Conservation (phyloP, 2,113 vertebrate genomes). For the Percina caprodes region DNA sequence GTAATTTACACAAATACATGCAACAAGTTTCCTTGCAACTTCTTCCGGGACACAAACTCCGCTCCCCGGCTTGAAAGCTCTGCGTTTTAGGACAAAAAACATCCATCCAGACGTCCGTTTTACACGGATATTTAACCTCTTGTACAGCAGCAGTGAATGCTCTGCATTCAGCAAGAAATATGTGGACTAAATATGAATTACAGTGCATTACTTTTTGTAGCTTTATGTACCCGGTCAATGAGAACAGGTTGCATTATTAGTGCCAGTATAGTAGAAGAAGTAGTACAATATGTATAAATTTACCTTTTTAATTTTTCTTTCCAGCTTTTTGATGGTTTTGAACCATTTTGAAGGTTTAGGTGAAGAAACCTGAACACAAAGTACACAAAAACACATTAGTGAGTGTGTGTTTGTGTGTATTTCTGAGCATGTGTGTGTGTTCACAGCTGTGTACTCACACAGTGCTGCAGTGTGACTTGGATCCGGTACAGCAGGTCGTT, state of each 20-base stretch:
- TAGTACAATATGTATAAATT: not conserved
- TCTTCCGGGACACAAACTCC: too few relatives aligned
- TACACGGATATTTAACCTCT: too few relatives aligned
- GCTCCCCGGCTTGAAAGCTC: too few relatives aligned
- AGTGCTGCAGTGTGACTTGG: conserved; percentile 63
- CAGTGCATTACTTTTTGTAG: too few relatives aligned
- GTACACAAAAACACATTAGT: not conserved
- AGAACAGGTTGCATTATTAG: not conserved
- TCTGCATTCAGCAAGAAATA: too few relatives aligned
- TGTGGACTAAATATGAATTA: too few relatives aligned
- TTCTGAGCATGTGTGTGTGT: not conserved
- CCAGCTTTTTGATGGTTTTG: conserved; percentile 53
- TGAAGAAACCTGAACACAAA: conserved; percentile 54
- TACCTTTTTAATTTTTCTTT: conserved; percentile 71
- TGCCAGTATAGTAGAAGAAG: not conserved
- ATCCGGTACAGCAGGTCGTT: conserved; percentile 63
- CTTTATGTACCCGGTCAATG: too few relatives aligned
- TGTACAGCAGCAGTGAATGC: too few relatives aligned
- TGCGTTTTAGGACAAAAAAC: too few relatives aligned
- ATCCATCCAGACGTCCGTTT: too few relatives aligned
- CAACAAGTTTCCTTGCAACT: too few relatives aligned
- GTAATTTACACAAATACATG: too few relatives aligned
- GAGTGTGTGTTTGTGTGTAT: not conserved
- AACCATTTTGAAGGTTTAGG: conserved; percentile 39
- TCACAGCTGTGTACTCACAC: conserved; percentile 56